These are phyloP conservation scores for Petrocephalus zakoni DNA, from an alignment of 2,113 vertebrate genomes.

Conservation along the genomic window DNA sequence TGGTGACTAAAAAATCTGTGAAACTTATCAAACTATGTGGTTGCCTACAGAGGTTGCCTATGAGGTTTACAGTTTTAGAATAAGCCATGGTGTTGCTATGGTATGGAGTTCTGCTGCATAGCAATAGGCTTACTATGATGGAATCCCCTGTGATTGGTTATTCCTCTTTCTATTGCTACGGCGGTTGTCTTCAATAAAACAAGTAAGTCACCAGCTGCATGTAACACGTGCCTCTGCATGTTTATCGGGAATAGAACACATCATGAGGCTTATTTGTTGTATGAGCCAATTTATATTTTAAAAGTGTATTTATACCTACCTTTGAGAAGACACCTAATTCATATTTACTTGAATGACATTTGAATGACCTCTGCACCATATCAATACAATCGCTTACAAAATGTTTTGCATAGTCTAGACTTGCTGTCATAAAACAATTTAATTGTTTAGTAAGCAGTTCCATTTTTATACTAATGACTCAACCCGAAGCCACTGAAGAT, in stretches of 20 bases:
- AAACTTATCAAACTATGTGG: neutral
- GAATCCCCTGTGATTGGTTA: neutral
- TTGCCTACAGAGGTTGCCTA: neutral
- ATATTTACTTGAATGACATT: neutral
- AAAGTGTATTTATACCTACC: neutral
- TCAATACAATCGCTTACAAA: neutral
- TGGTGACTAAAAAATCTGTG: neutral
- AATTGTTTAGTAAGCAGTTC: neutral
- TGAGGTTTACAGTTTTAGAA: neutral
- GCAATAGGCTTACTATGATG: neutral
- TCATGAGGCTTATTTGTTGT: neutral
- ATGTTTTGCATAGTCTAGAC: neutral
- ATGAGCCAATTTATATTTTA: neutral
- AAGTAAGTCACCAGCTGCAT: neutral
- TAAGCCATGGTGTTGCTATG: neutral
- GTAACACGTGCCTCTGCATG: neutral
- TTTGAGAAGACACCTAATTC: neutral
- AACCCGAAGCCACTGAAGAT: neutral
- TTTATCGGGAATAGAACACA: neutral
- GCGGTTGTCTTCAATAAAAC: neutral
- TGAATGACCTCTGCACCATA: neutral
- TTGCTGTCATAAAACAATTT: neutral
- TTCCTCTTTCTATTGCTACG: neutral
- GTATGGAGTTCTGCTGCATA: neutral
- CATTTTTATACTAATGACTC: neutral